These are phyloP conservation scores for Salminus brasiliensis DNA, from an alignment of 2,113 vertebrate species.

Conservation along the genomic window DNA sequence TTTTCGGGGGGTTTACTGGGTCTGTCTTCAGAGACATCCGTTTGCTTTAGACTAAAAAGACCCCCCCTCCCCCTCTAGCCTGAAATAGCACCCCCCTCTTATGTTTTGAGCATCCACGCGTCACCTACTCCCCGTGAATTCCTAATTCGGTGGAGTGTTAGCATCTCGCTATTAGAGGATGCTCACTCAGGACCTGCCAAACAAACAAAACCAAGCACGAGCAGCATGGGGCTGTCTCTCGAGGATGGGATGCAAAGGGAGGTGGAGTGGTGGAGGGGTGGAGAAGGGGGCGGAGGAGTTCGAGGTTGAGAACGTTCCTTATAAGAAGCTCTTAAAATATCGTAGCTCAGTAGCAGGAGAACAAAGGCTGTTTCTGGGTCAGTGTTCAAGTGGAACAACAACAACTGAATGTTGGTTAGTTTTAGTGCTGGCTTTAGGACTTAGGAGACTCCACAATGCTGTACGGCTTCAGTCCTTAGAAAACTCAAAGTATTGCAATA, in stretches of 20 bases:
- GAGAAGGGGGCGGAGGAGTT: neutral
- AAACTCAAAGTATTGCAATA: too few relatives aligned
- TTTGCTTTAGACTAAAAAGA: constrained; percentile 58
- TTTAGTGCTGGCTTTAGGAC: too few relatives aligned
- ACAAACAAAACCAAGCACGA: constrained; percentile 43
- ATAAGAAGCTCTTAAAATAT: neutral
- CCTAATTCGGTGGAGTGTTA: constrained; percentile 56
- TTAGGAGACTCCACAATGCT: neutral
- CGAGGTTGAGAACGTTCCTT: neutral
- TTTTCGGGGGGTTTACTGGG: constrained; percentile 59
- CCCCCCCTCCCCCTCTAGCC: constrained; percentile 29
- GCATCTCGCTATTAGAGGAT: constrained; percentile 47
- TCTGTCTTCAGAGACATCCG: constrained; percentile 59
- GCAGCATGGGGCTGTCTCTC: constrained; percentile 21
- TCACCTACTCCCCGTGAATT: constrained; percentile 58
- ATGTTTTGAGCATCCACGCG: constrained; percentile 54
- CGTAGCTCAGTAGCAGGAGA: neutral
- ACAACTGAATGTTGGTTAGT: neutral
- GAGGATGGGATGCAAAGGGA: neutral
- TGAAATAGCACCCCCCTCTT: constrained; percentile 62
- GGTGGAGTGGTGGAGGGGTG: constrained; percentile 1
- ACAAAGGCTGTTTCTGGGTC: neutral
- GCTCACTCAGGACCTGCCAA: constrained; percentile 46
- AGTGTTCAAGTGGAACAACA: neutral
- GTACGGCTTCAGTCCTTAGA: too few relatives aligned